These are phyloP conservation scores for Polydesmus complanatus DNA, from an alignment of 2,888 invertebrate species.

Conservation along the genomic window DNA sequence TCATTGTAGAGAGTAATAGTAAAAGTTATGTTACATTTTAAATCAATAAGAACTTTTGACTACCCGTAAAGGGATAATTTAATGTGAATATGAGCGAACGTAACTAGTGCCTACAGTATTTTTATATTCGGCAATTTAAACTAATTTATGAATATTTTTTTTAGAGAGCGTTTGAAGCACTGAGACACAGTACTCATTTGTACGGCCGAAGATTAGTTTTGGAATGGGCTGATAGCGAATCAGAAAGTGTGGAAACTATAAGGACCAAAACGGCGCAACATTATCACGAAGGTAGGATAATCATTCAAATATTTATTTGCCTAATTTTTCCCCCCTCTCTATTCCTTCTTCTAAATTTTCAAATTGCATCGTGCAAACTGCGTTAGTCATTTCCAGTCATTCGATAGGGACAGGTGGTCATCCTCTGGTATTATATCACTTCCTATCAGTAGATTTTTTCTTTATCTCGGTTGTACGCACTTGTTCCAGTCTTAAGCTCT, in stretches of 20 bases:
- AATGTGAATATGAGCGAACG: too few species aligned
- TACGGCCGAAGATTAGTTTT: slow-evolving; percentile 87
- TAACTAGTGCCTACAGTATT: too few species aligned
- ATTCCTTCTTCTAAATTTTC: background rate
- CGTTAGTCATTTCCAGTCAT: background rate
- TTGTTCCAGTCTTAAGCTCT: background rate
- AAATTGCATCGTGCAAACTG: background rate
- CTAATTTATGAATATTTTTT: slow-evolving; percentile 27
- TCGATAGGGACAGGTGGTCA: background rate
- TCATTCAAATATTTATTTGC: background rate
- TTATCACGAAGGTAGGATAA: slow-evolving; percentile 16
- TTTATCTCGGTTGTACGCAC: background rate
- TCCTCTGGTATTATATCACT: background rate
- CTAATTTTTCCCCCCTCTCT: background rate
- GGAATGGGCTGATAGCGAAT: slow-evolving; percentile 78
- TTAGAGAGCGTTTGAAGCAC: slow-evolving; percentile 75
- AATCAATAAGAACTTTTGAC: too few species aligned
- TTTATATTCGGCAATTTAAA: too few species aligned
- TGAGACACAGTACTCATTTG: slow-evolving; percentile 94
- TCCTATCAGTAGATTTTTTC: background rate
- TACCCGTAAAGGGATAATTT: too few species aligned
- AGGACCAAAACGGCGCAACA: slow-evolving; percentile 64
- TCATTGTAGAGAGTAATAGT: too few species aligned
- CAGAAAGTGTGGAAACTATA: slow-evolving; percentile 57
- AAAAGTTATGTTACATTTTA: too few species aligned